phyloP scores from a whole-genome alignment of 2,888 invertebrate genomes.

The Leptopilina myrica region DNA sequence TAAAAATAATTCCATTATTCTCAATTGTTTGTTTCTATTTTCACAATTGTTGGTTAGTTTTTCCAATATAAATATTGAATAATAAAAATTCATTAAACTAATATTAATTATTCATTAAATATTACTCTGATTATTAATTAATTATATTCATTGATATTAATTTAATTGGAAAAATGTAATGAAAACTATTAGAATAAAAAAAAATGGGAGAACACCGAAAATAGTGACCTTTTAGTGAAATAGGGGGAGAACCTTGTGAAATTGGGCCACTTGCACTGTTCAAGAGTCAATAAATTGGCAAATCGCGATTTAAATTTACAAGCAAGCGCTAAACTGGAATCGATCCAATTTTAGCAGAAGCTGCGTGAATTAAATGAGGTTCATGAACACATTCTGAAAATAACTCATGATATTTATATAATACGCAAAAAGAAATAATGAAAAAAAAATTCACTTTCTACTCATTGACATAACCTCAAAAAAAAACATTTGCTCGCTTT shows the following conservation, averaged over 20 bases:
- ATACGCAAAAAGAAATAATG: neutral
- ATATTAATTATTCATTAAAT: no score
- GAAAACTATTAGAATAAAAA: no score
- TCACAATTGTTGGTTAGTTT: no score
- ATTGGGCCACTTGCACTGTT: neutral
- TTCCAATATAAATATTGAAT: no score
- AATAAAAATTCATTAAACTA: no score
- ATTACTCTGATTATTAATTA: no score
- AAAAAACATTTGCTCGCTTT: no score
- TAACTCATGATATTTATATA: neutral
- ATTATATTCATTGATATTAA: no score
- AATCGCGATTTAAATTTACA: slow-evolving; percentile 18
- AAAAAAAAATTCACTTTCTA: neutral
- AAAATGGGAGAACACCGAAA: no score
- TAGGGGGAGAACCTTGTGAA: neutral
- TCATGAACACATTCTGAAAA: slow-evolving; percentile 20
- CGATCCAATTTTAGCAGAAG: neutral
- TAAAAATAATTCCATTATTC: no score
- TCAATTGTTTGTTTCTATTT: no score
- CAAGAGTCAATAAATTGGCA: slow-evolving; percentile 11
- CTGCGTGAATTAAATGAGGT: neutral
- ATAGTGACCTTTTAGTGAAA: neutral
- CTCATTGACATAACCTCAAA: slow-evolving; percentile 2
- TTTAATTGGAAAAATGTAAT: no score
- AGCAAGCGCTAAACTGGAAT: slow-evolving; percentile 12